Conservation (phyloP, 2,113 vertebrate genomes). For the Salvator merianae region DNA sequence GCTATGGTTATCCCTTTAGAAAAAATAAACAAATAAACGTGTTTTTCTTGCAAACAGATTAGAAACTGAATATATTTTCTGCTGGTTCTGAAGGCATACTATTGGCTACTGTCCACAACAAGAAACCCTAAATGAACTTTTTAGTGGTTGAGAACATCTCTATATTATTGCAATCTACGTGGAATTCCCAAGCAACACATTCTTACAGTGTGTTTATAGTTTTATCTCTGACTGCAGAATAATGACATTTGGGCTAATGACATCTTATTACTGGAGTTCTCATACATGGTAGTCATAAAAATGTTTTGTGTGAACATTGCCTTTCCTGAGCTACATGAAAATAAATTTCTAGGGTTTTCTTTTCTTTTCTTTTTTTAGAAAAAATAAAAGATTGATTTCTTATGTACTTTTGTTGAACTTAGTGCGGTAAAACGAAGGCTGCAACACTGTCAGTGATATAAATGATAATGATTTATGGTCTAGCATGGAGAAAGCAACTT, state of each 20-base stretch:
- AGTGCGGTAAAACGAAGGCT: neutral
- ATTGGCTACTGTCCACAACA: constrained; percentile 78
- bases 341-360: no score
- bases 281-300: constrained; percentile 54
- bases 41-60: constrained; percentile 53
- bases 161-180: constrained; percentile 71
- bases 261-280: no score
- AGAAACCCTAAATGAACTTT: constrained; percentile 73
- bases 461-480: neutral
- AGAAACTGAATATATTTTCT: constrained; percentile 54
- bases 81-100: constrained; percentile 57
- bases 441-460: neutral
- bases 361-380: no score
- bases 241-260: no score
- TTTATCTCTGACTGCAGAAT: no score
- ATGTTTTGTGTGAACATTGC: no score
- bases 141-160: constrained; percentile 78
- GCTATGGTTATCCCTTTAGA: no score
- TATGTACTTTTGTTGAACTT: no score
- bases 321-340: no score
- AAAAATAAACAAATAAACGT: neutral
- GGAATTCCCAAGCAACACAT: constrained; percentile 66
- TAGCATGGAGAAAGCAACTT: no score
- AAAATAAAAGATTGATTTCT: no score
- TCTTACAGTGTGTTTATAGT: no score